A percentile compares a stretch with the other conserved stretches of the same genome.
These are phyloP conservation scores for Ephialtes manifestator DNA, from an alignment of 2,888 invertebrate species.

Conservation along the genomic window DNA sequence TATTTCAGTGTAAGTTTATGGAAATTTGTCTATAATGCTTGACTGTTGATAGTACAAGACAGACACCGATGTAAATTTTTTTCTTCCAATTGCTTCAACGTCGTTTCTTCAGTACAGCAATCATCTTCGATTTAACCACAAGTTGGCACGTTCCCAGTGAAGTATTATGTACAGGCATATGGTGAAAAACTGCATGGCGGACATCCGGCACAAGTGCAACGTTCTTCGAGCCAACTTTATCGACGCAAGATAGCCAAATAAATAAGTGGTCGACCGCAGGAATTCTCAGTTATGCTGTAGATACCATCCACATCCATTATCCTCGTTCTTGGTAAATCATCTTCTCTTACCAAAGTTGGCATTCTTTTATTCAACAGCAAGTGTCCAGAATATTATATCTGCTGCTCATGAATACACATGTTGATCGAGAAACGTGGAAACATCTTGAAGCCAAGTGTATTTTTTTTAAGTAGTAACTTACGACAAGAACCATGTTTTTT, in stretches of 20 bases:
- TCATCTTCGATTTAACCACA: conserved; percentile 1
- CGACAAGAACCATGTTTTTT: too few species aligned
- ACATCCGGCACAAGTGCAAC: neutral
- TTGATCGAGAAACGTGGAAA: neutral
- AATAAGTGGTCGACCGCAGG: neutral
- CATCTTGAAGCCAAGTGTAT: neutral
- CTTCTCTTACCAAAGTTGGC: neutral
- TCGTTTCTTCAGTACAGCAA: neutral
- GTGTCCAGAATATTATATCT: neutral
- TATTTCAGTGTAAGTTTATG: neutral
- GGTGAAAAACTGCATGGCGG: neutral
- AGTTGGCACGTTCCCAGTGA: neutral
- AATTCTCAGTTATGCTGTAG: neutral
- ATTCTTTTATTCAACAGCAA: neutral
- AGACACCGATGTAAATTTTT: neutral
- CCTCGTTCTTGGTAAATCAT: neutral
- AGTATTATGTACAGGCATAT: neutral
- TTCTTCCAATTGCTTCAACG: neutral
- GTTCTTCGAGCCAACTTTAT: neutral
- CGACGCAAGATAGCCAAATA: neutral
- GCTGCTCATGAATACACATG: neutral
- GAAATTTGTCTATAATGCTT: neutral
- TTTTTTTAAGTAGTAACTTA: neutral
- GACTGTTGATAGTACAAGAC: neutral
- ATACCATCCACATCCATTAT: neutral